Evolutionary conservation across 2,113 vertebrate genomes (phyloP).

Genomic region (Pipra filicauda): DNA sequence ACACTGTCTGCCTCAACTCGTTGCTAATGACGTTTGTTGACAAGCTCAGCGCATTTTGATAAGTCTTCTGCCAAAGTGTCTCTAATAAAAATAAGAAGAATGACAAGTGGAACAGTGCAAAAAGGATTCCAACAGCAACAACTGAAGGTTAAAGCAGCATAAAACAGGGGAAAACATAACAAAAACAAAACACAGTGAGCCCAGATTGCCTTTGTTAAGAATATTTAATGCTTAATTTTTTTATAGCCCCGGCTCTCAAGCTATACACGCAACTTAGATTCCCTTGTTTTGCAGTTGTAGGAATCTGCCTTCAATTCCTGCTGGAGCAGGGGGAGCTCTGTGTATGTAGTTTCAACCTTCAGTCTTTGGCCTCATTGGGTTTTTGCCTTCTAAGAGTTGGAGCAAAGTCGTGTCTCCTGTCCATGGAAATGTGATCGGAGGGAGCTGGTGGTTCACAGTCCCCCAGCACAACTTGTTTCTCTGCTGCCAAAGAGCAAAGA

Average conservation of each 20-base stretch:
- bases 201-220: conserved; percentile 39
- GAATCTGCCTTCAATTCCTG: background rate
- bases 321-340: background rate
- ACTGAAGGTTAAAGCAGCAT: conserved; percentile 61
- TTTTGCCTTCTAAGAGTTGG: background rate
- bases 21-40: conserved; percentile 64
- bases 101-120: conserved; percentile 40
- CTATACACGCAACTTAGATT: background rate
- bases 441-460: background rate
- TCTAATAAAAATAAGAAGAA: conserved; percentile 66
- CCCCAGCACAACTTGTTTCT: background rate
- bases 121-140: conserved; percentile 64
- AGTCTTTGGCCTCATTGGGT: background rate
- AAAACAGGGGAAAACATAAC: conserved; percentile 52
- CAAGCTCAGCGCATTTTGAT: conserved; percentile 67
- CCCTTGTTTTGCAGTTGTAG: background rate
- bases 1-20: conserved; percentile 41
- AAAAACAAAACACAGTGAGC: conserved; percentile 41
- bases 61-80: conserved; percentile 54
- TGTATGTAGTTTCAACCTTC: background rate
- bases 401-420: background rate
- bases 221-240: conserved; percentile 38
- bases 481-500: background rate
- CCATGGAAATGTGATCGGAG: background rate
- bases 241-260: background rate